These are phyloP conservation scores for Aphelenchoides besseyi DNA, from an alignment of 1,140 invertebrate species.

Conservation along the genomic window DNA sequence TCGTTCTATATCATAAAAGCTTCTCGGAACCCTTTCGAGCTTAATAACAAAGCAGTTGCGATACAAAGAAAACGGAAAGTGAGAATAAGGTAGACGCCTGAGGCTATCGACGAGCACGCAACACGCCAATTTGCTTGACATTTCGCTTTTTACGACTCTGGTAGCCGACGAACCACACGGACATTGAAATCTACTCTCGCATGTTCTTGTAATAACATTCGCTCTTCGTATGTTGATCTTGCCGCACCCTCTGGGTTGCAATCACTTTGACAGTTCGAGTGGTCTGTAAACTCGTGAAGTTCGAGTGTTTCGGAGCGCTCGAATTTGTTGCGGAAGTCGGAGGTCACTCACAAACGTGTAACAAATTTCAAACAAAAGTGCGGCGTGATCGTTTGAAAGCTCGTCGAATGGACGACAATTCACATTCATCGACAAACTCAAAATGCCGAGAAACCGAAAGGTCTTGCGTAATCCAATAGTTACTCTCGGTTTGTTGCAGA, in stretches of 20 bases:
- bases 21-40: neutral
- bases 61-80: neutral
- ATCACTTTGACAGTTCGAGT: neutral
- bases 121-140: neutral
- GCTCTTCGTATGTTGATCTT: too few relatives aligned
- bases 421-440: too few relatives aligned
- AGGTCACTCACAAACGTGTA: neutral
- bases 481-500: too few relatives aligned
- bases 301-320: constrained; percentile 1
- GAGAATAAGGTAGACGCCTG: neutral
- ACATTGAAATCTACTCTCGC: too few relatives aligned
- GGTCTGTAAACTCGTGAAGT: neutral
- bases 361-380: neutral
- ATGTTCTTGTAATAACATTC: too few relatives aligned
- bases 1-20: neutral
- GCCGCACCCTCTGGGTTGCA: neutral
- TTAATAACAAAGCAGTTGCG: too few relatives aligned
- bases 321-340: constrained; percentile 4
- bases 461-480: too few relatives aligned
- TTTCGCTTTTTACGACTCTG: too few relatives aligned
- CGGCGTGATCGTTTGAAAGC: too few relatives aligned
- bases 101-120: neutral
- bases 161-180: too few relatives aligned
- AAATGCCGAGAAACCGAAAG: too few relatives aligned
- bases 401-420: too few relatives aligned